Evolutionary conservation across 1,140 invertebrate genomes (phyloP), one percentile per base, ranked within the genome.

Genomic region (Drosophila albomicans): DNA sequence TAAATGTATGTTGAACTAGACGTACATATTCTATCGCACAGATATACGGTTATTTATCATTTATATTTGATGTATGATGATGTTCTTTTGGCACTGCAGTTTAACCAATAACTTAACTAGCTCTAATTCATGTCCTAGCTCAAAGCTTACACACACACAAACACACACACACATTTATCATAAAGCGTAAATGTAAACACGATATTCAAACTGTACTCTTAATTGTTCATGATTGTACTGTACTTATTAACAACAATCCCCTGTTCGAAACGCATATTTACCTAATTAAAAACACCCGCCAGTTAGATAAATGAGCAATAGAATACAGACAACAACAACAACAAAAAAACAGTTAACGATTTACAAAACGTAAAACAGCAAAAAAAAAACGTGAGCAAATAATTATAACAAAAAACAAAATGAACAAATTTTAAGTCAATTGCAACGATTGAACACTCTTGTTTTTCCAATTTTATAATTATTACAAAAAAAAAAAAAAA

Each of bases 41-140:
- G 62, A 16, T 46, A 59, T 59, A 43, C 25, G 35, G 15, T 38
- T 3, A 52, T n/a, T 52, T 64, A 48, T 30, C 20, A 32, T 73
- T 45, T 67, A 59, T n/a, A 52, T 61, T 67, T 7, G 51, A 52
- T 46, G 38, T 35, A 32, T 74, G 54, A 25, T 25, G 52, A 49
- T 46, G 43, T 66, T 65, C n/a, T 41, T 56, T 20, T 56, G 20
- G 52, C 51, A 54, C 61, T 48, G 49, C 49, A 52, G 46, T 64
- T 70, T 63, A 15, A 63, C 15, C 28, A 46, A 56, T 45, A 48
- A 56, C 51, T 66, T 57, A 57, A 66, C 38, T 57, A 67, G 54
- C 35, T 58, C 49, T 78, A 62, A 63, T 45, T 62, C 6, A 75
- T 66, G 58, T 67, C 73, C 63, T 62, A 76, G 67, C 77, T 76